Evolutionary conservation across 2,888 invertebrate genomes (phyloP).

Genomic region (Oligia latruncula): DNA sequence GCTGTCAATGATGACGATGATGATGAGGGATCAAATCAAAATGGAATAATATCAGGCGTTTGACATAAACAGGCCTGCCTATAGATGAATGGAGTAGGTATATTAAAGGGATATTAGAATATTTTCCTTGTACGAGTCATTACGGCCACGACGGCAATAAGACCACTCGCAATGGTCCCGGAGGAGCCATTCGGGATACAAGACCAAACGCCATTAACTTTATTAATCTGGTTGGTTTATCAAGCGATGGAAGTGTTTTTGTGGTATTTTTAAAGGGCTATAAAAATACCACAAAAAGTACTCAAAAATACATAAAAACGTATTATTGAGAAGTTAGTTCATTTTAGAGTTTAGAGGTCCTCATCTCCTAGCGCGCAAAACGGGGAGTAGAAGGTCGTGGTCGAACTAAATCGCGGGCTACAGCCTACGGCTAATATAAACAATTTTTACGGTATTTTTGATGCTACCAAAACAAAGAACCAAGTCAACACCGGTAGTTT

Average conservation of each 20-base stretch:
- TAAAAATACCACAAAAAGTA: background rate
- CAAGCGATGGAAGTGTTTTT: constrained; percentile 1
- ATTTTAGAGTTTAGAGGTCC: background rate
- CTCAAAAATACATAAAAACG: background rate
- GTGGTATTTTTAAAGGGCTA: background rate
- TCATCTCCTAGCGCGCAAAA: background rate
- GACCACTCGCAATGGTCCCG: constrained; percentile 35
- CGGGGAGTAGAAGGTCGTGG: background rate
- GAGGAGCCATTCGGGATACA: constrained; percentile 35
- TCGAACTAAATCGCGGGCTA: background rate
- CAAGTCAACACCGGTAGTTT: background rate
- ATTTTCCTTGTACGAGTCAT: constrained; percentile 54
- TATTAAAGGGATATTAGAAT: constrained; percentile 24
- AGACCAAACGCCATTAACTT: constrained; percentile 47
- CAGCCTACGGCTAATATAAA: background rate
- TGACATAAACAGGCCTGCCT: background rate
- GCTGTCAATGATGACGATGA: too few species aligned
- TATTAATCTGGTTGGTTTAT: constrained; percentile 50
- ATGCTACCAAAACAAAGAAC: background rate
- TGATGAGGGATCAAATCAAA: background rate
- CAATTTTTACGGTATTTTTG: background rate
- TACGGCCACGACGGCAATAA: constrained; percentile 17
- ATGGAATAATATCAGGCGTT: background rate
- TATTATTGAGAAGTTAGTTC: background rate
- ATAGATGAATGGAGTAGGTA: constrained; percentile 1